Percentiles rank a stretch among this genome's conserved stretches.
Evolutionary conservation across 2,888 invertebrate species (phyloP).

Genomic region (Timandra comae): DNA sequence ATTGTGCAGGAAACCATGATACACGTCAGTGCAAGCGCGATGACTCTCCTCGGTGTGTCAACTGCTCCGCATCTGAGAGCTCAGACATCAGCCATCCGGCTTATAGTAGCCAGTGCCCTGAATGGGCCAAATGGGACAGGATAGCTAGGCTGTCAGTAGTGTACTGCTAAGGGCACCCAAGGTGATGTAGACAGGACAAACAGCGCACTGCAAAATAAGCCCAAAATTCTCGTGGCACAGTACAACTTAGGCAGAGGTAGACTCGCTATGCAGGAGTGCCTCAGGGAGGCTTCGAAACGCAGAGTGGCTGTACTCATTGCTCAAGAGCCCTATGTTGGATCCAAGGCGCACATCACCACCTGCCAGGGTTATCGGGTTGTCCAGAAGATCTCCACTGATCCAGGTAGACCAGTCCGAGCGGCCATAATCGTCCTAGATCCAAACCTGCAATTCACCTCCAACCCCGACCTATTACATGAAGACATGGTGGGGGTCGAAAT

Average conservation of each 20-base stretch:
- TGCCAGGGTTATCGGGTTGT: not conserved
- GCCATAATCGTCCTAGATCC: no score
- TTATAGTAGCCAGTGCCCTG: conserved; percentile 6
- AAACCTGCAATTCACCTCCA: no score
- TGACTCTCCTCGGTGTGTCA: conserved; percentile 2
- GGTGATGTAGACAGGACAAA: no score
- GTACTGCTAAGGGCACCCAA: conserved; percentile 12
- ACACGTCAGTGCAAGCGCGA: not conserved
- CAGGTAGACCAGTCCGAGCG: no score
- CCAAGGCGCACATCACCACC: not conserved
- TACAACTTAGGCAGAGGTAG: conserved; percentile 1
- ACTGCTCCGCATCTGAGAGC: not conserved
- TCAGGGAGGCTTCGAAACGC: not conserved
- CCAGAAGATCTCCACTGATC: no score
- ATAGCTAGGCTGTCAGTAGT: conserved; percentile 9
- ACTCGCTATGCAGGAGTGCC: not conserved
- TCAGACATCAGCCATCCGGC: conserved; percentile 3
- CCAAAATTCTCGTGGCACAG: not conserved
- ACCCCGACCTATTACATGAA: no score
- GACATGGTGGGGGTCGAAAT: no score
- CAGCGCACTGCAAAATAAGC: no score
- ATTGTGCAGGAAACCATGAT: not conserved
- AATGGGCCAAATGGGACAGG: conserved; percentile 10
- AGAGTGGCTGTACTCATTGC: not conserved
- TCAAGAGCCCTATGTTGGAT: not conserved